Percentiles rank a stretch among this genome's conserved stretches.
Evolutionary conservation across 1,140 invertebrate species (phyloP).

Genomic region (Maconellicoccus hirsutus): DNA sequence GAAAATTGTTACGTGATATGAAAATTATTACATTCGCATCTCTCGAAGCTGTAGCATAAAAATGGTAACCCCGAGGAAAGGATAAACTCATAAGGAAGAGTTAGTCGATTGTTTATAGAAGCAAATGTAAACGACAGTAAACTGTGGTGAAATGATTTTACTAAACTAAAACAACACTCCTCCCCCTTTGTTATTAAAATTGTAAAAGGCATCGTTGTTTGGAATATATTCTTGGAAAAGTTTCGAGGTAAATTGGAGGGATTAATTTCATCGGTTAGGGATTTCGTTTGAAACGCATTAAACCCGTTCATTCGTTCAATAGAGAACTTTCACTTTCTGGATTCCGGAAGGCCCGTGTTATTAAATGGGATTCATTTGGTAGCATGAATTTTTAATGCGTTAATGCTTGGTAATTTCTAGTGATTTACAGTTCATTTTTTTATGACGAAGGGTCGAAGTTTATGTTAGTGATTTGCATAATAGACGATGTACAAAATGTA

Average conservation of each 20-base stretch:
- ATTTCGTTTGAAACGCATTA: not conserved
- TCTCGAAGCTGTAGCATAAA: no score
- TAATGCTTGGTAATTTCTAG: not conserved
- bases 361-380: not conserved
- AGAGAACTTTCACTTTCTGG: constrained; percentile 1
- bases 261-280: not conserved
- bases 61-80: no score
- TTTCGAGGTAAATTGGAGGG: constrained; percentile 1
- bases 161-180: not conserved
- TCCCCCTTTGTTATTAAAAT: not conserved
- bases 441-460: not conserved
- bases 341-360: not conserved
- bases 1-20: no score
- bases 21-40: no score
- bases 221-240: not conserved
- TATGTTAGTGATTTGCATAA: not conserved
- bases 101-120: not conserved
- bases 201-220: not conserved
- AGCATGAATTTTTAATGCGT: not conserved
- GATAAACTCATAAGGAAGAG: no score
- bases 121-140: not conserved
- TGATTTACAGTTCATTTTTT: constrained; percentile 10
- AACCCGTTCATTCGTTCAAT: not conserved
- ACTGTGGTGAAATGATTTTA: not conserved
- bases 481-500: not conserved